Percentiles rank a stretch among this genome's conserved stretches.
These are phyloP conservation scores for Junonia oenone DNA, from an alignment of 2,888 invertebrate genomes.

Conservation along the genomic window DNA sequence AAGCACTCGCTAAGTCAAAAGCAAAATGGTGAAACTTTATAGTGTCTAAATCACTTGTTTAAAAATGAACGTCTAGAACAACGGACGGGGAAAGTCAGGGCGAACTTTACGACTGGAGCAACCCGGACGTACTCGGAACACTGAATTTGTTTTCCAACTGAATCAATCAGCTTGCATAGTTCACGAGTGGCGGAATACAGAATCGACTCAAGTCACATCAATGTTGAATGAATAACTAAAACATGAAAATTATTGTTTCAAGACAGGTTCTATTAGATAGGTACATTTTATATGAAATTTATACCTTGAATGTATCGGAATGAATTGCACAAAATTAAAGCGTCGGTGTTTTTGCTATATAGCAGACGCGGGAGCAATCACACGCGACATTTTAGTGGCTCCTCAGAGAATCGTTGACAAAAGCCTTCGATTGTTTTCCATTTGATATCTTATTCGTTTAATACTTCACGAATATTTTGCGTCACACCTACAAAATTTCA, in stretches of 20 bases:
- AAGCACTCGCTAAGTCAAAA: conserved; percentile 34
- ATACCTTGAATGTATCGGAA: conserved; percentile 11
- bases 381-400: conserved; percentile 29
- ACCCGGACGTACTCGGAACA: conserved; percentile 44
- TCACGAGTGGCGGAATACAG: conserved; percentile 51
- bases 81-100: conserved; percentile 49
- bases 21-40: conserved; percentile 42
- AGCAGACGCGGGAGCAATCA: conserved; percentile 29
- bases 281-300: conserved; percentile 1
- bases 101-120: conserved; percentile 58
- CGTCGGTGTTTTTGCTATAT: conserved; percentile 27
- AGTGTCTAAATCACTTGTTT: conserved; percentile 59
- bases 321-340: conserved; percentile 18
- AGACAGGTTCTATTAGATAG: background rate
- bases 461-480: conserved; percentile 45
- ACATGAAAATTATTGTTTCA: conserved; percentile 4
- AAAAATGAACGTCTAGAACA: conserved; percentile 56
- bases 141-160: conserved; percentile 58
- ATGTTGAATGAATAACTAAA: conserved; percentile 43
- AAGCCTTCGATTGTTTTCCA: conserved; percentile 52
- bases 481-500: background rate
- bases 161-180: conserved; percentile 54
- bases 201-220: conserved; percentile 44
- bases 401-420: conserved; percentile 35
- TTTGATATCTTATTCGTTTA: conserved; percentile 54